Evolutionary conservation across 2,797 vertebrate genomes (phyloP).

Genomic region (Lepidocolaptes lacrymiger): DNA sequence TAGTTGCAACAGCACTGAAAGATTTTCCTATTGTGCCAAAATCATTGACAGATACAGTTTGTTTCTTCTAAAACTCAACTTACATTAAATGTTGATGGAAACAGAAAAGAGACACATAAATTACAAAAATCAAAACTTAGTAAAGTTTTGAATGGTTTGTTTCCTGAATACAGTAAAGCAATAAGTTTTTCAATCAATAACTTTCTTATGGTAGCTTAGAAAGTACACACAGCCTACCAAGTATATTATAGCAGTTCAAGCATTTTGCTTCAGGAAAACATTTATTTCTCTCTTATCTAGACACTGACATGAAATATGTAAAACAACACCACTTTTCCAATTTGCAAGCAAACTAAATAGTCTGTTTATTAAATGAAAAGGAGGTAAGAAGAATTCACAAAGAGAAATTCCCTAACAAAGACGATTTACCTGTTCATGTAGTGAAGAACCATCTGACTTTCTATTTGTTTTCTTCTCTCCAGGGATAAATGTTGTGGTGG

Average conservation of each 20-base stretch:
- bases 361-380: neutral
- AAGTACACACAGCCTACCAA: neutral
- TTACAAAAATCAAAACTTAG: neutral
- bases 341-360: neutral
- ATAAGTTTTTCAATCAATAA: constrained; percentile 13
- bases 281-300: neutral
- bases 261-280: neutral
- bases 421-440: neutral
- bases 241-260: neutral
- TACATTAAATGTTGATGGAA: constrained; percentile 6
- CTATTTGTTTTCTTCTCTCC: neutral
- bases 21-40: neutral
- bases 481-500: neutral
- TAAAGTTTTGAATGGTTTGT: constrained; percentile 29
- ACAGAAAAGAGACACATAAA: constrained; percentile 15
- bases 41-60: neutral
- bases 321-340: neutral
- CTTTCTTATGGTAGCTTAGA: constrained; percentile 15
- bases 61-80: constrained; percentile 12
- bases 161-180: neutral
- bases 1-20: neutral
- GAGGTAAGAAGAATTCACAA: neutral
- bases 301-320: neutral
- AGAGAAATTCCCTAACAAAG: neutral
- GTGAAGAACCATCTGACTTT: neutral